phyloP scores from a whole-genome alignment of 2,888 invertebrate species.

The Thereva unica region DNA sequence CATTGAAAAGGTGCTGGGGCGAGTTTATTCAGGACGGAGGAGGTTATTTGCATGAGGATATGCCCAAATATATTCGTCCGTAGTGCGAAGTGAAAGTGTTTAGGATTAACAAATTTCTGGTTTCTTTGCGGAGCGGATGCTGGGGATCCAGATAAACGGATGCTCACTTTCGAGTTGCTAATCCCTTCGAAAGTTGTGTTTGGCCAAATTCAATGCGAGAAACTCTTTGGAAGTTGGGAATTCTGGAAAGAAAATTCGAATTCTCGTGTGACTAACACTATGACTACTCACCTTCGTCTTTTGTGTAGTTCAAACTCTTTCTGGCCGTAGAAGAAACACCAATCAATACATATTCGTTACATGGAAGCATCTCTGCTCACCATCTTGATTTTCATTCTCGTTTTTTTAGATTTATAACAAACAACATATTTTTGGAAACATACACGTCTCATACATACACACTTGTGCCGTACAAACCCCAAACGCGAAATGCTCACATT shows the following conservation, averaged over 20 bases:
- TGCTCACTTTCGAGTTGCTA: too few relatives aligned
- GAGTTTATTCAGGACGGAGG: constrained; percentile 33
- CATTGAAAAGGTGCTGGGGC: constrained; percentile 24
- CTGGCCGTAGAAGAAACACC: not conserved
- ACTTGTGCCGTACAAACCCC: not conserved
- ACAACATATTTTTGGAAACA: not conserved
- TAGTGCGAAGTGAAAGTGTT: constrained; percentile 15
- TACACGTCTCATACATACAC: not conserved
- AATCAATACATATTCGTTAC: not conserved
- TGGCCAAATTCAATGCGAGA: too few relatives aligned
- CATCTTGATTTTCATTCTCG: too few relatives aligned
- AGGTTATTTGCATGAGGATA: constrained; percentile 29
- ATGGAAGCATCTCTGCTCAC: too few relatives aligned
- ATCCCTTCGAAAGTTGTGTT: too few relatives aligned
- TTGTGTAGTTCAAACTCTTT: not conserved
- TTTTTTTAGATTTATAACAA: not conserved
- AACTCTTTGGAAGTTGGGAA: too few relatives aligned
- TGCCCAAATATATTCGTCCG: not conserved
- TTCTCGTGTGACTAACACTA: too few relatives aligned
- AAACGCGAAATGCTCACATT: not conserved
- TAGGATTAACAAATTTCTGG: constrained; percentile 29
- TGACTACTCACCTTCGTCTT: too few relatives aligned
- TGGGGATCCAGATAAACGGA: too few relatives aligned
- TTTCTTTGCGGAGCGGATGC: too few relatives aligned
- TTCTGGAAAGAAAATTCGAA: too few relatives aligned